Base-by-base conservation (phyloP, 2,797 vertebrate species). In the Cryptoprocta ferox region DNA sequence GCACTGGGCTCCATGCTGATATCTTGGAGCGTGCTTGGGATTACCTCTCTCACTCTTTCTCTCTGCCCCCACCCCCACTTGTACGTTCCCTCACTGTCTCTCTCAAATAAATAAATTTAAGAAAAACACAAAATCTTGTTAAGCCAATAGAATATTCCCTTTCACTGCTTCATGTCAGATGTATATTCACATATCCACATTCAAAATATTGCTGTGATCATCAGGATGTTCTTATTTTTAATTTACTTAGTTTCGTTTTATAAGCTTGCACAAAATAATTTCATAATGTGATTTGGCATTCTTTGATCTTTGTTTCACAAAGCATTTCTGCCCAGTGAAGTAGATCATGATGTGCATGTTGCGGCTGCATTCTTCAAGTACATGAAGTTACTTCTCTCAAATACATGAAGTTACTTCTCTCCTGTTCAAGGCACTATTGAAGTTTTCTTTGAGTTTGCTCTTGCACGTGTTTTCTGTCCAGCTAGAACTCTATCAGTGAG, bases 231-330 rank as follows among this genome's bases (percentile, higher is more conserved):
- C 5, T 7, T 81, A 85, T 81, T 68, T 86, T 78, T 80, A 78
- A 66, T 94, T 87, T 88, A 13, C 5, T 87, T 92, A 37, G 0
- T 90, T 94, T 89, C 12, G 91, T 56, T 42, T 81, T 95, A 70
- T 7, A 42, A 80, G 7, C 3, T 50, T 65, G 87, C 35, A 76
- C 5, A 73, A 95, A 94, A 76, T 45, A 53, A 92, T 53, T 70
- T 75, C 24, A 83, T 73, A 76, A 63, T 42, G 12, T 68, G 50
- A 61, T 26, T 32, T 91, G 50, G 6, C n/a, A 85, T 89, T 3
- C 1, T 89, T 89, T 96, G n/a, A 89, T 85, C 9, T 59, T 73
- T 95, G 32, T 66, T 93, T 93, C 37, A 88, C 35, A 93, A 84
- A 68, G 2, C n/a, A 48, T 73, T 86, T 90, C 2, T 73, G 4